Evolutionary conservation across 2,797 vertebrate genomes (phyloP).

Genomic region (Crenuchus spilurus): DNA sequence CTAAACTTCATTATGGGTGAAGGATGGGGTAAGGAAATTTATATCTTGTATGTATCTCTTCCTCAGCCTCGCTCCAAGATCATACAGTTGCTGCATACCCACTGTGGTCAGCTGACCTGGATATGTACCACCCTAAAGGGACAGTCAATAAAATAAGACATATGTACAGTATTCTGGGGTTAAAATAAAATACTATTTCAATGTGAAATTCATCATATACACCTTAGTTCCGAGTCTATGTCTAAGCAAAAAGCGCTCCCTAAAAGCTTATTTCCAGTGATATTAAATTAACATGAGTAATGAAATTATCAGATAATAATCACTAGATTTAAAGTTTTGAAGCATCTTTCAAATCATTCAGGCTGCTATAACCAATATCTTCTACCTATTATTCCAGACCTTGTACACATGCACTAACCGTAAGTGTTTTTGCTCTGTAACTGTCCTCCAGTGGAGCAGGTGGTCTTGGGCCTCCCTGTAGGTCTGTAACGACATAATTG

Average conservation of each 20-base stretch:
- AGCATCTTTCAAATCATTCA: neutral
- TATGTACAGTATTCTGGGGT: neutral
- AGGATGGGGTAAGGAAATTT: slow-evolving; percentile 82
- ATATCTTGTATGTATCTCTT: slow-evolving; percentile 84
- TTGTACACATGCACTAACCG: slow-evolving; percentile 64
- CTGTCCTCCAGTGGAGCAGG: slow-evolving; percentile 78
- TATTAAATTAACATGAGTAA: too few relatives aligned
- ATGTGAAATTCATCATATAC: too few relatives aligned
- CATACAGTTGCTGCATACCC: slow-evolving; percentile 94
- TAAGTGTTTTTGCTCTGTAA: slow-evolving; percentile 74
- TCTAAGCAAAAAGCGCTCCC: too few relatives aligned
- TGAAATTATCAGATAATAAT: too few relatives aligned
- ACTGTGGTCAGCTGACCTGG: slow-evolving; percentile 91
- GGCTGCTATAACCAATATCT: neutral
- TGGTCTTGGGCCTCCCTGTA: slow-evolving; percentile 85
- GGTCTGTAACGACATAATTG: slow-evolving; percentile 84
- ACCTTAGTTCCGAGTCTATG: too few relatives aligned
- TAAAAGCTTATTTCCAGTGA: too few relatives aligned
- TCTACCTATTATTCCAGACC: neutral
- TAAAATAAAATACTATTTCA: too few relatives aligned
- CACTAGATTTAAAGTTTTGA: too few relatives aligned
- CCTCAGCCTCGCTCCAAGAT: slow-evolving; percentile 86
- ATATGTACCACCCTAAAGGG: slow-evolving; percentile 84
- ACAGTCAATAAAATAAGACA: neutral
- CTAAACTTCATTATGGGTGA: slow-evolving; percentile 88